Evolutionary conservation across 2,113 vertebrate genomes (phyloP).

Genomic region (Microcebus murinus): DNA sequence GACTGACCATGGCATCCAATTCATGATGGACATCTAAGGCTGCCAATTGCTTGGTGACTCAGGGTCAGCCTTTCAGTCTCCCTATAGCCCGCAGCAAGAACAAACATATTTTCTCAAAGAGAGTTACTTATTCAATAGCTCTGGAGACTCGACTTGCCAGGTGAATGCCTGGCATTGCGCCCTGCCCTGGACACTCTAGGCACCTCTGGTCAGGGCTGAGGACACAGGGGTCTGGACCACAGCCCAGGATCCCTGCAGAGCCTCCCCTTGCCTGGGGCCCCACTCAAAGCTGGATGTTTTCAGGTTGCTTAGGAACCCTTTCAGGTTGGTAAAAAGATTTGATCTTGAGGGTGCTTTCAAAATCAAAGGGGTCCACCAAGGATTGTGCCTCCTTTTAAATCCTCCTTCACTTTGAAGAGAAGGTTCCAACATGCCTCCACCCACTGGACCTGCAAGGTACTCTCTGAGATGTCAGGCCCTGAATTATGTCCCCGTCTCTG

Average conservation of each 20-base stretch:
- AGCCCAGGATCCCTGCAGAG: not conserved
- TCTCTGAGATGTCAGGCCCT: not conserved
- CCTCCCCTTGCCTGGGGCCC: accelerated
- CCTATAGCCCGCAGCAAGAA: not conserved
- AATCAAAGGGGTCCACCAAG: not conserved
- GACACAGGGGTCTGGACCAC: too few relatives aligned
- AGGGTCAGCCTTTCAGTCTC: not conserved
- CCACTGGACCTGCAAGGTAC: not conserved
- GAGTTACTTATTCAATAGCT: not conserved
- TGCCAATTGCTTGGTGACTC: not conserved
- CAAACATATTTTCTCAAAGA: not conserved
- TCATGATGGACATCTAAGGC: not conserved
- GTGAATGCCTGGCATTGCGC: not conserved
- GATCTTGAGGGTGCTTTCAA: not conserved
- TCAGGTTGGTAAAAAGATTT: not conserved
- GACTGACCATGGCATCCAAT: not conserved
- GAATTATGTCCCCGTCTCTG: not conserved
- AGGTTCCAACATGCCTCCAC: not conserved
- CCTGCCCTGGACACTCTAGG: not conserved
- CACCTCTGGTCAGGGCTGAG: not conserved
- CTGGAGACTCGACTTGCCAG: not conserved
- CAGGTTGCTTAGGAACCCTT: not conserved
- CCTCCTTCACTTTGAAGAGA: not conserved
- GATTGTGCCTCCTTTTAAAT: not conserved
- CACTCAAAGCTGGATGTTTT: not conserved